phyloP scores from a whole-genome alignment of 2,888 invertebrate species.

The Apodemia duryi region DNA sequence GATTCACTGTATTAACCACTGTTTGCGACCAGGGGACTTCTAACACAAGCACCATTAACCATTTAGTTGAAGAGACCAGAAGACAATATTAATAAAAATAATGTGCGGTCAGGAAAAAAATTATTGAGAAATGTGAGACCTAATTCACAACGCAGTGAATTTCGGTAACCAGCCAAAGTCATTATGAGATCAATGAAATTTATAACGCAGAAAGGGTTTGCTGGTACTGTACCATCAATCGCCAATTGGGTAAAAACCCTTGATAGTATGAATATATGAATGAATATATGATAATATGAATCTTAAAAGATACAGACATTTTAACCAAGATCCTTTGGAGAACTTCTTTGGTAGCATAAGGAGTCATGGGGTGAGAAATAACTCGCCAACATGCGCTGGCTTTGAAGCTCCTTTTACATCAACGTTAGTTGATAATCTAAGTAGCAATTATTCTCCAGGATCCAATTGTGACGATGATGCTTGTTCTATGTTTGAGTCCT shows the following conservation, averaged over 20 bases:
- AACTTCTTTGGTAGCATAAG: neutral
- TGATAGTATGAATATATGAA: slow-evolving; percentile 18
- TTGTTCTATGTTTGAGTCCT: neutral
- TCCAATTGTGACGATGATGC: slow-evolving; percentile 14
- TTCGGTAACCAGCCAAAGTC: slow-evolving; percentile 20
- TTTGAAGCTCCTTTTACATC: slow-evolving; percentile 13
- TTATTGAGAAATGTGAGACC: slow-evolving; percentile 24
- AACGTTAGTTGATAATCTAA: neutral
- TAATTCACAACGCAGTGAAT: slow-evolving; percentile 19
- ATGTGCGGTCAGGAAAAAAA: slow-evolving; percentile 21
- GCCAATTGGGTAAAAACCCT: slow-evolving; percentile 22
- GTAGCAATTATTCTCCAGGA: slow-evolving; percentile 5
- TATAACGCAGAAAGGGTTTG: slow-evolving; percentile 11
- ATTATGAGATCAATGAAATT: slow-evolving; percentile 21
- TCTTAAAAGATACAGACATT: slow-evolving; percentile 15
- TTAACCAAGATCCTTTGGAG: slow-evolving; percentile 1
- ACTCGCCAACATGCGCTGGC: neutral
- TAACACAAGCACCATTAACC: slow-evolving; percentile 14
- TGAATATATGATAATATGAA: neutral
- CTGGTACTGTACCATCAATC: slow-evolving; percentile 18
- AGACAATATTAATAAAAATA: neutral
- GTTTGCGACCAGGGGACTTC: slow-evolving; percentile 28
- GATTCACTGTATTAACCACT: neutral
- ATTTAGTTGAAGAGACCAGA: neutral
- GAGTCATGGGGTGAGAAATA: slow-evolving; percentile 20